Base-by-base conservation (phyloP, 2,888 invertebrate species). In the Crioceris asparagi region DNA sequence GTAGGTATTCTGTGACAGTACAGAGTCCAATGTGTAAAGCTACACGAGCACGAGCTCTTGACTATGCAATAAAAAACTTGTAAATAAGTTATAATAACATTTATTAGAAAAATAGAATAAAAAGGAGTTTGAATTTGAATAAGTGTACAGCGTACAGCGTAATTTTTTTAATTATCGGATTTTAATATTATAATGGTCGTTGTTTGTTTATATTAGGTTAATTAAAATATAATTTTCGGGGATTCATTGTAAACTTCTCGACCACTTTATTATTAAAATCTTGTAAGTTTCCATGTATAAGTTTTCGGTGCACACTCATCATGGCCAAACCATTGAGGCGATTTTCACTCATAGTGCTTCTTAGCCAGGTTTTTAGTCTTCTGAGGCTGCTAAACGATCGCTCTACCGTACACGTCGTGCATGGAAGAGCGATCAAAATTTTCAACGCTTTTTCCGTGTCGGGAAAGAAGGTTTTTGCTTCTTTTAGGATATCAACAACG, bases 401-500 rank as follows among this genome's bases (percentile, higher is more conserved):
- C 36, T 30, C 30, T 29, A 36, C 30, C 19, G 36, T 36, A 36
- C 31, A 36, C 16, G 36, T 36, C 29, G 23, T 36, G 30, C 30
- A 36, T 29, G 29, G 36, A 15, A 35, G 16, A 27, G 26, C 26
- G 35, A 35, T 35, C 26, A 33, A 33, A 33, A 21, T 33, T 33
- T 33, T 33, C 12, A 33, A 33, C 11, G 33, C 33, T 33, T 33
- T 33, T 19, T 33, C 19, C 21, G 32, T 31, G 4, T 4, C 32
- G 16, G 18, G 32, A 30, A 35, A 35, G 35, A 35, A 35, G 25
- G 27, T 14, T 35, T 35, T 30, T 11, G 36, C 19, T 10, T 37
- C 37, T 32, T 37, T 34, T 37, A 40, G 30, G 37, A 37, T 26
- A 40, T 34, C 31, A 33, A 34, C 37, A 40, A 34, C 34, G n/a